Evolutionary conservation across 2,888 invertebrate species (phyloP), one percentile per base, ranked within the genome.

Genomic region (Eucera pruinosa): DNA sequence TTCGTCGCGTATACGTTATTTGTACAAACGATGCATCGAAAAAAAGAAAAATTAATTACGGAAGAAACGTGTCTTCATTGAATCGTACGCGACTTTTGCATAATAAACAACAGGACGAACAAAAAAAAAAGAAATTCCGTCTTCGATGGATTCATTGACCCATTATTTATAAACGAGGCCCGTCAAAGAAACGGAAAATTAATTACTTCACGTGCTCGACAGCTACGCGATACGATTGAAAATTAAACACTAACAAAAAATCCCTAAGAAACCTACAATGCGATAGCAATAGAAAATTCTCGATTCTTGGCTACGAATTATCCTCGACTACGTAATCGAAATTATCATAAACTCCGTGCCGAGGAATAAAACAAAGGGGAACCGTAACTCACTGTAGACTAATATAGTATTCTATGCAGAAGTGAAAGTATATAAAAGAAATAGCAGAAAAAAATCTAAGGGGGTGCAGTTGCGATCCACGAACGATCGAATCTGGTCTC

Each of bases 371-470:
- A n/a, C 11, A 18, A 25, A 7, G 20, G 9, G 20, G 20, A 41
- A 41, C 13, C n/a, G n/a, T n/a, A n/a, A n/a, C n/a, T 57, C 33
- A n/a, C 11, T 2, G 55, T 18, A 4, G n/a, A 27, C 15, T 11
- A 15, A 41, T 20, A n/a, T n/a, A n/a, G 6, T 55, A 20, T 1
- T 13, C 18, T 52, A 18, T 25, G 52, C 25, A 54, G 9, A 54
- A 50, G 18, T 15, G 30, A 33, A 33, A 43, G 6, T n/a, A n/a
- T n/a, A n/a, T 18, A 27, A 45, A 45, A 55, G 54, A 65, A 65
- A 55, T 45, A 55, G 65, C 23, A 47, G 15, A 11, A 43, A 20
- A 27, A 69, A 81, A n/a, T n/a, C 57, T 69, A 66, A 73, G 5
- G 25, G n/a, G 25, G 41, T 43, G 20, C 43, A 36, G 33, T 27